Evolutionary conservation across 1,140 invertebrate genomes (phyloP), one percentile per base, ranked within the genome.

Genomic region (Leptinotarsa undecemlineata): DNA sequence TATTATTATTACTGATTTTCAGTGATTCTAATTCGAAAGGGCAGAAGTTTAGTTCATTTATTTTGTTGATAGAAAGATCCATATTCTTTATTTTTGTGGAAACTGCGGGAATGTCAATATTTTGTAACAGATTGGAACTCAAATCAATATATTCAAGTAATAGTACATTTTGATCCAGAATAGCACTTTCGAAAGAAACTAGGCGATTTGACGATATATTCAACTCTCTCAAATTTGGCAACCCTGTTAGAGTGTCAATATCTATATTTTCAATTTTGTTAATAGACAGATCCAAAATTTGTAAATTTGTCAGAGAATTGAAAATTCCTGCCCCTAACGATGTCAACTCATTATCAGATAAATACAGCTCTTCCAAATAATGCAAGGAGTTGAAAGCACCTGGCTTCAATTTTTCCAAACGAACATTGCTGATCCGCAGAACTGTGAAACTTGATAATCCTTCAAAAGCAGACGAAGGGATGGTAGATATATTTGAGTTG

Each of bases 131-230:
- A 20, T 70, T 70, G 20, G n/a, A 20, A 57, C 68, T 70, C 47
- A 70, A 15, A 70, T 70, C 47, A 14, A 70, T 21, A 3, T 21
- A 4, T 13, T 70, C 23, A 8, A 70, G 23, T 17, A 21, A 14
- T 21, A 48, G 17, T 4, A 14, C 0, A 14, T 60, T 60, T 21
- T 70, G 17, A 23, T 48, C 23, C 42, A 63, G 33, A 5, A 64
- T 13, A n/a, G 26, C 15, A 62, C 20, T 21, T 6, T 72, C 33
- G 33, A 72, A 63, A 21, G 5, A 33, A 4, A 23, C 23, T 48
- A 72, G 48, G 3, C 26, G 2, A 63, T 72, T 72, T 19, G n/a
- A 42, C 3, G 71, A 63, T 63, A 72, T n/a, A 64, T 72, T 72
- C 48, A 72, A 64, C 14, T n/a, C 17, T 19, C 19, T 17, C 33